Percentiles rank a stretch among this genome's conserved stretches.
Conservation (phyloP, 1,140 invertebrate species). For the Rhopalosiphum maidis region DNA sequence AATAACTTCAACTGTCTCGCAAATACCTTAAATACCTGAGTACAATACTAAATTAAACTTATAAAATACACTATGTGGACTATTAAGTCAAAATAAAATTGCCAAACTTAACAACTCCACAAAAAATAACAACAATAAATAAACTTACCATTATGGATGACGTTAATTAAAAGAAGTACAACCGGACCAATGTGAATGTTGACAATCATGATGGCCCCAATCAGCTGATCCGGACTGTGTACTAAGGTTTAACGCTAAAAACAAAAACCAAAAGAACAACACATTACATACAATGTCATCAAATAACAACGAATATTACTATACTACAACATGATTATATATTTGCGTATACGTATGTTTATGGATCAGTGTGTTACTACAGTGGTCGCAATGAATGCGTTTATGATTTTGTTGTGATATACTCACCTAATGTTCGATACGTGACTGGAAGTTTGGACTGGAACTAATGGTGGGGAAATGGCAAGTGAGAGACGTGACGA, state of each 20-base stretch:
- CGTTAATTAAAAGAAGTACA: slow-evolving; percentile 38
- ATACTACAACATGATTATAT: background rate
- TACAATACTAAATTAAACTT: background rate
- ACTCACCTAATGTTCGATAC: slow-evolving; percentile 32
- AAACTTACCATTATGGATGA: slow-evolving; percentile 50
- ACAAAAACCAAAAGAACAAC: background rate
- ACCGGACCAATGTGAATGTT: slow-evolving; percentile 46
- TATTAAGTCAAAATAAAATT: background rate
- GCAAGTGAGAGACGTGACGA: slow-evolving; percentile 4
- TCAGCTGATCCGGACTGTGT: slow-evolving; percentile 11
- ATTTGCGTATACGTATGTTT: slow-evolving; percentile 12
- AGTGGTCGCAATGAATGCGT: background rate
- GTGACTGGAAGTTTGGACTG: slow-evolving; percentile 47
- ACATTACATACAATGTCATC: background rate
- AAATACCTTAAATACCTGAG: background rate
- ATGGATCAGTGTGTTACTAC: slow-evolving; percentile 26
- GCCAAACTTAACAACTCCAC: background rate
- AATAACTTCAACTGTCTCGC: background rate
- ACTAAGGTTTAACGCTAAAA: background rate
- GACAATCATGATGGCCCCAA: slow-evolving; percentile 40
- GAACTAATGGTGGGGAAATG: slow-evolving; percentile 24
- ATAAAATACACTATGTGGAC: background rate
- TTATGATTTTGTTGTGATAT: slow-evolving; percentile 37
- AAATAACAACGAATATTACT: background rate
- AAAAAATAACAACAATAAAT: background rate